Base-by-base conservation (phyloP, 37 sponge, comb jelly and placozoan species). In the Hexactinellida sp. region DNA sequence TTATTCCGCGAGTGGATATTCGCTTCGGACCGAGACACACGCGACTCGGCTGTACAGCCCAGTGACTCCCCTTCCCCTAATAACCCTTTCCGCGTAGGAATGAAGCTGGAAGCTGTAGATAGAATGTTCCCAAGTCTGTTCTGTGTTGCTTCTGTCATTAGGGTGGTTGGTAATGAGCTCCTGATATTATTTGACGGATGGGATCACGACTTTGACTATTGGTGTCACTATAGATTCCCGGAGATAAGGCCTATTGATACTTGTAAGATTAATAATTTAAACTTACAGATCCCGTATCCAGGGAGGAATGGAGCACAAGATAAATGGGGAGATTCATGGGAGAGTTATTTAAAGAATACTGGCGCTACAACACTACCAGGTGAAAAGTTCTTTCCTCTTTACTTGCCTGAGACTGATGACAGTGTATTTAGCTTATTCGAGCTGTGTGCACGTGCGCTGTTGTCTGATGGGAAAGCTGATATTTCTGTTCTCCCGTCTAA, bases 91-190 rank as follows among this genome's bases (percentile, higher is more conserved):
- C 37, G 54, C n/a, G 55, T 38, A 5, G 86, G 55, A 54, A 85
- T 85, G 86, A 85, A 85, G 32, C 28, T 85, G 36, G 86, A 85
- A 41, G 86, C 86, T 25, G 47, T 85, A 24, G 86, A 85, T 85
- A 24, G 82, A 24, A 24, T 23, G n/a, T 85, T 25, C 32, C 86
- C 86, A 21, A 30, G 82, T 23, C 32, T 85, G 23, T 36, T 24
- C n/a, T 85, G 86, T 54, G 55, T 85, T 10, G 86, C 86, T 85
- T 51, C 86, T 19, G 36, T 85, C n/a, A 9, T 47, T 3, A 54
- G 52, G 10, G 86, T 85, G 5, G 16, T 24, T 25, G 47, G 32
- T 36, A 83, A 85, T 41, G 37, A 54, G n/a, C 16, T 85, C 10
- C 86, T 39, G 34, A 54, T 85, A 37, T 85, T 10, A 83, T 85